phyloP scores from a whole-genome alignment of 2,113 vertebrate species.

The Rhabdomys dilectus region DNA sequence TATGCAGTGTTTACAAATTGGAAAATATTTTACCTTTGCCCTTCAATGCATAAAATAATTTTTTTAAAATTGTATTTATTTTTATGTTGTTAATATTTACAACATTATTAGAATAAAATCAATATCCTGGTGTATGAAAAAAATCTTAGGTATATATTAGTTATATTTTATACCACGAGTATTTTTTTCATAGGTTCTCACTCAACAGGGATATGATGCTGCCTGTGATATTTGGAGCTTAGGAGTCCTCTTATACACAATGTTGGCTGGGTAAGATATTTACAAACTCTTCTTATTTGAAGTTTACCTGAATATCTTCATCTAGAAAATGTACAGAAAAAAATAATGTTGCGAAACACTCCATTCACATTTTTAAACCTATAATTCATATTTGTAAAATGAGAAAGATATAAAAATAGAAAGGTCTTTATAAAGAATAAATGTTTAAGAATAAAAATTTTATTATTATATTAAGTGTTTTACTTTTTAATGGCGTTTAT shows the following conservation, averaged over 20 bases:
- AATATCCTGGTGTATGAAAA: not conserved
- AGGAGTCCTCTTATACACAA: slow-evolving; percentile 94
- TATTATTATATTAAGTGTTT: not conserved
- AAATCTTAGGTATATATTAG: not conserved
- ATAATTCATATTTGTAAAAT: slow-evolving; percentile 41
- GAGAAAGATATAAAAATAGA: slow-evolving; percentile 10
- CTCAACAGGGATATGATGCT: slow-evolving; percentile 94
- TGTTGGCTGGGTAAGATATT: slow-evolving; percentile 91
- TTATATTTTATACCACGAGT: slow-evolving; percentile 38
- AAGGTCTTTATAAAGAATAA: slow-evolving; percentile 15
- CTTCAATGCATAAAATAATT: slow-evolving; percentile 12
- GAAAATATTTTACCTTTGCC: slow-evolving; percentile 9
- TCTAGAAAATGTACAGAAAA: slow-evolving; percentile 28
- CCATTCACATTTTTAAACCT: slow-evolving; percentile 32
- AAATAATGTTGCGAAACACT: slow-evolving; percentile 16
- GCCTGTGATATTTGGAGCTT: slow-evolving; percentile 96
- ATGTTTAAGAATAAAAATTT: slow-evolving; percentile 31
- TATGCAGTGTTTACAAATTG: slow-evolving; percentile 45
- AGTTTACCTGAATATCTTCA: slow-evolving; percentile 41
- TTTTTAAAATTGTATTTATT: not conserved
- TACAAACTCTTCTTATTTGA: slow-evolving; percentile 37
- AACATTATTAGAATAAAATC: slow-evolving; percentile 41
- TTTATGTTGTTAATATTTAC: slow-evolving; percentile 37
- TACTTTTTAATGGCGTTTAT: slow-evolving; percentile 30
- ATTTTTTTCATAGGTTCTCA: slow-evolving; percentile 89